phyloP scores from a whole-genome alignment of 2,113 vertebrate genomes.

The Hippolais icterina region DNA sequence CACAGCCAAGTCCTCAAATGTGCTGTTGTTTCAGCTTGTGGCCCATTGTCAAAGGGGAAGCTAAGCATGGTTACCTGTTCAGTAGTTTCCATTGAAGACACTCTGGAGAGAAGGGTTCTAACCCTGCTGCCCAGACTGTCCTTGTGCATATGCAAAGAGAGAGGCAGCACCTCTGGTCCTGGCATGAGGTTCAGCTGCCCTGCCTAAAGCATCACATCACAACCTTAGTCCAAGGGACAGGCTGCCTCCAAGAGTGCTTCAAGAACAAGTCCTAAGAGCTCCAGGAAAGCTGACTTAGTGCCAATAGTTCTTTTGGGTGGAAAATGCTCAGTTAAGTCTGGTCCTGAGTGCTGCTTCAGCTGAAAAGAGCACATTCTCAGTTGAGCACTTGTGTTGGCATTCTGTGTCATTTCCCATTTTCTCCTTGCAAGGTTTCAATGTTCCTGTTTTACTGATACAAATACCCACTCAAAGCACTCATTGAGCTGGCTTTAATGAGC shows the following conservation, averaged over 20 bases:
- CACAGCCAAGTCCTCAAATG: not conserved
- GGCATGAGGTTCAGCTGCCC: accelerated
- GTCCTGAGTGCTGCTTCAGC: not conserved
- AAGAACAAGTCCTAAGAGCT: not conserved
- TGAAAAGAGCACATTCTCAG: not conserved
- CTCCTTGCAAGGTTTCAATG: not conserved
- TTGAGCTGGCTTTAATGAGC: not conserved
- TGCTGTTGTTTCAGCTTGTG: not conserved
- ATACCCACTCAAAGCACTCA: not conserved
- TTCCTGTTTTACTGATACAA: not conserved
- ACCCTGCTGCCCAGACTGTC: not conserved
- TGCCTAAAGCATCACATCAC: not conserved
- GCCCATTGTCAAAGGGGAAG: not conserved
- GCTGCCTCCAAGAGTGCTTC: not conserved
- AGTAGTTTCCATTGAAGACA: not conserved
- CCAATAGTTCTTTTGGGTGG: not conserved
- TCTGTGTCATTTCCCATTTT: not conserved
- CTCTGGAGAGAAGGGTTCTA: not conserved
- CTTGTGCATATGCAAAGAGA: not conserved
- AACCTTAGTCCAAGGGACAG: not conserved
- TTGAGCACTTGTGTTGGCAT: not conserved
- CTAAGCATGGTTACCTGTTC: not conserved
- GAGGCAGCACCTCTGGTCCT: not conserved
- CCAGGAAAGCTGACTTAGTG: not conserved
- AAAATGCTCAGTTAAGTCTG: not conserved